Percentiles rank a stretch among this genome's conserved stretches.
Conservation (phyloP, 1,140 invertebrate genomes). For the Aphelenchoides fujianensis region DNA sequence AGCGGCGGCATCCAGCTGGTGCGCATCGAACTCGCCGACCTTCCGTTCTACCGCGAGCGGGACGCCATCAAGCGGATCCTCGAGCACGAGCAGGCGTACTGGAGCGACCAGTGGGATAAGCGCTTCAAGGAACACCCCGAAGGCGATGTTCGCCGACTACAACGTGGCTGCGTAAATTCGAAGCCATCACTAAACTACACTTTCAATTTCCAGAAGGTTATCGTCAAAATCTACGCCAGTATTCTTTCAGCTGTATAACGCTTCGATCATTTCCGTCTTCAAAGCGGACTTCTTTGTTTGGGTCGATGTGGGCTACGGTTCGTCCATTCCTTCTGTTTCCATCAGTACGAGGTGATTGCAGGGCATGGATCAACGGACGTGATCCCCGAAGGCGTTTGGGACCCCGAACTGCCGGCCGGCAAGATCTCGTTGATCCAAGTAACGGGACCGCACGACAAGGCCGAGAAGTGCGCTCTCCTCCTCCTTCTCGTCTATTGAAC, state of each 20-base stretch:
- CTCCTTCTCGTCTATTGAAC: neutral
- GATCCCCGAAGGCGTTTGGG: slow-evolving; percentile 43
- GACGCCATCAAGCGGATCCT: slow-evolving; percentile 43
- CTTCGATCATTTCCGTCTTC: slow-evolving; percentile 40
- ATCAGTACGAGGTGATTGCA: no score
- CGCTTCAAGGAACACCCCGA: slow-evolving; percentile 46
- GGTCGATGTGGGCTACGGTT: slow-evolving; percentile 51
- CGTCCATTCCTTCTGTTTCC: no score
- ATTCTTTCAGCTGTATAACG: slow-evolving; percentile 49
- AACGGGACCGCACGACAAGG: slow-evolving; percentile 29
- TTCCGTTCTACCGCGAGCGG: slow-evolving; percentile 42
- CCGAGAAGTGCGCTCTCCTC: slow-evolving; percentile 25
- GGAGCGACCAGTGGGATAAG: slow-evolving; percentile 42
- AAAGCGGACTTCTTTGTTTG: slow-evolving; percentile 45
- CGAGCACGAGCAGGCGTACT: slow-evolving; percentile 38
- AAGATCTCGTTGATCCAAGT: slow-evolving; percentile 45
- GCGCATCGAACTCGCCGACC: slow-evolving; percentile 33
- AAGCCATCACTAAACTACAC: no score
- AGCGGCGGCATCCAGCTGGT: slow-evolving; percentile 39
- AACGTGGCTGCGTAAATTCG: slow-evolving; percentile 52
- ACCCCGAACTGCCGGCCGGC: slow-evolving; percentile 30
- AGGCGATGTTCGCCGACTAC: slow-evolving; percentile 44
- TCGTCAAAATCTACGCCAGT: no score
- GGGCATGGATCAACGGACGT: slow-evolving; percentile 40
- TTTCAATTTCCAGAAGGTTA: no score